Evolutionary conservation across 2,888 invertebrate genomes (phyloP), one percentile per base, ranked within the genome.

Genomic region (Belgica antarctica): DNA sequence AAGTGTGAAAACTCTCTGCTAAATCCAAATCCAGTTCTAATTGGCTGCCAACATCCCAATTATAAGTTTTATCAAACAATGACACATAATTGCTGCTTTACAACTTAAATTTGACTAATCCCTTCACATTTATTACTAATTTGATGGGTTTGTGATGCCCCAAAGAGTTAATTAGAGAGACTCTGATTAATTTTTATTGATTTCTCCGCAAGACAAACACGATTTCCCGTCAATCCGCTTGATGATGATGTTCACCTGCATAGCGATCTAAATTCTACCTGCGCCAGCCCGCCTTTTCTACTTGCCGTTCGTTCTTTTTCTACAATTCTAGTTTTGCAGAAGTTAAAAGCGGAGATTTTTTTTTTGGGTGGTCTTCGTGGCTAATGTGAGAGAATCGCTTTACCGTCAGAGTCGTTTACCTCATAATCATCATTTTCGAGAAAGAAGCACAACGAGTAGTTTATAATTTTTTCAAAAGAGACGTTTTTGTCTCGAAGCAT

Each of bases 341-440:
- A 19, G 52, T 41, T 41, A 41, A 4, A 41, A 52, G n/a, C n/a
- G n/a, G n/a, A n/a, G n/a, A 7, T 52, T 22, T 52, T 52, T 52
- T 52, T 52, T 52, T 52, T 52, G 52, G 52, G 52, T 52, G 52
- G 52, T 52, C 52, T 52, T n/a, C n/a, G 22, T 5, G 12, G 52
- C 22, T 52, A 52, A 52, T 52, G 52, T 52, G 52, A 52, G 52
- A 52, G 52, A 52, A 52, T 52, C 52, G 52, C 52, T 52, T 52
- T 12, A 52, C 17, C 52, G 17, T 52, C 52, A 52, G 7, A 52
- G 52, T 52, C 52, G 52, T 52, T 52, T 52, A 7, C 52, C 52
- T 52, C 52, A 52, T 52, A 52, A 59, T 59, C 59, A 59, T 59
- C 59, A 59, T 59, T 59, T 22, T 52, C 22, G 52, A 52, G 52